A percentile compares a stretch with the other conserved stretches of the same genome.
phyloP scores from a whole-genome alignment of 2,113 vertebrate species.

The Saguinus midas region DNA sequence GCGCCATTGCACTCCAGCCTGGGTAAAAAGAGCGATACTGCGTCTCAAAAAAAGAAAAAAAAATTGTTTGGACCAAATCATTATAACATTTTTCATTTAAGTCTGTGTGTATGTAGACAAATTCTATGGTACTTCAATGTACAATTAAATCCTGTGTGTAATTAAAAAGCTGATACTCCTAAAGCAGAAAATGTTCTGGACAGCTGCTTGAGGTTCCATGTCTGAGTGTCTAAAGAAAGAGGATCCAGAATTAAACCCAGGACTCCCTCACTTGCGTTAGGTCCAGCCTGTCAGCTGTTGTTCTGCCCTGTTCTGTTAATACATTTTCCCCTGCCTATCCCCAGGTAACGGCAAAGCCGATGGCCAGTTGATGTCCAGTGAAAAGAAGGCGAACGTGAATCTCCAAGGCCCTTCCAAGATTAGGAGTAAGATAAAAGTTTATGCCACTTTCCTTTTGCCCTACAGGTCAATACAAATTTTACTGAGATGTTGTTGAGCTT shows the following conservation, averaged over 20 bases:
- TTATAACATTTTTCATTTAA: neutral
- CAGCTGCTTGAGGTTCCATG: neutral
- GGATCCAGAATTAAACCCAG: neutral
- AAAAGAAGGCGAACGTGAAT: neutral
- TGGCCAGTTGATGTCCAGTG: neutral
- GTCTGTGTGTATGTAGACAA: neutral
- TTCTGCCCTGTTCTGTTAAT: neutral
- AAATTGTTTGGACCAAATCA: neutral
- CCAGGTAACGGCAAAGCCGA: neutral
- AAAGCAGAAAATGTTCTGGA: neutral
- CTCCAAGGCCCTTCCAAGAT: neutral
- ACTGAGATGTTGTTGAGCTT: neutral
- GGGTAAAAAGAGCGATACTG: no score
- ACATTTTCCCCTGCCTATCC: neutral
- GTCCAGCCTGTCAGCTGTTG: neutral
- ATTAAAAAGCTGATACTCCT: neutral
- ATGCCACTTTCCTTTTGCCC: neutral
- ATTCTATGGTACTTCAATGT: neutral
- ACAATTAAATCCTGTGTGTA: neutral
- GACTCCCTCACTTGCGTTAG: neutral
- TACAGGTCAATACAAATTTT: neutral
- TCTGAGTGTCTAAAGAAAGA: neutral
- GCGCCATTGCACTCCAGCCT: no score
- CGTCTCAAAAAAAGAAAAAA: no score
- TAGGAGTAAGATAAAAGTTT: neutral